Percentiles rank a stretch among this genome's conserved stretches.
Conservation (phyloP, 1,140 invertebrate species). For the Acyrthosiphon pisum region DNA sequence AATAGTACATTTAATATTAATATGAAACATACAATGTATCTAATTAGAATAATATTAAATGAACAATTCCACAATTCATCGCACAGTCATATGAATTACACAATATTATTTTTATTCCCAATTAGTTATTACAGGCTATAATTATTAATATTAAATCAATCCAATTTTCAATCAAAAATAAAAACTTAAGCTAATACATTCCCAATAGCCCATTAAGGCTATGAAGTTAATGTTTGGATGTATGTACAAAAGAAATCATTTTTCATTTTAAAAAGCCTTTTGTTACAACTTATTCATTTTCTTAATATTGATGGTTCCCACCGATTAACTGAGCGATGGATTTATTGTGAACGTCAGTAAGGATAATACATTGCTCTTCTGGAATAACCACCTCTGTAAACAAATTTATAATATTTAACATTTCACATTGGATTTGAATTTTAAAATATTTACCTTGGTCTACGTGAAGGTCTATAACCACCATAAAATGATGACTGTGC, state of each 20-base stretch:
- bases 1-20: constrained; percentile 26
- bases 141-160: constrained; percentile 26
- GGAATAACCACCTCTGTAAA: constrained; percentile 48
- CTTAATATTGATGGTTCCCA: neutral
- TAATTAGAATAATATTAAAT: neutral
- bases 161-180: constrained; percentile 20
- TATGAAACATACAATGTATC: constrained; percentile 20
- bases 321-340: neutral
- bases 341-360: constrained; percentile 47
- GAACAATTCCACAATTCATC: constrained; percentile 15
- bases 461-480: constrained; percentile 74
- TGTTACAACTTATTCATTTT: neutral
- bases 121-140: constrained; percentile 41
- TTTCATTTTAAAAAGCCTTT: constrained; percentile 37
- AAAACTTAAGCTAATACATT: constrained; percentile 51
- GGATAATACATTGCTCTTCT: constrained; percentile 55
- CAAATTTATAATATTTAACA: neutral
- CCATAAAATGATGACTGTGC: constrained; percentile 71
- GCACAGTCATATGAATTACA: constrained; percentile 14
- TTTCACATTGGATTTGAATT: neutral
- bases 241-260: constrained; percentile 42
- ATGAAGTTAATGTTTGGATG: neutral
- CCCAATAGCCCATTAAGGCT: neutral
- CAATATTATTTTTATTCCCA: constrained; percentile 34
- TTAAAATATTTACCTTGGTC: constrained; percentile 70